Percentiles rank a stretch among this genome's conserved stretches.
phyloP scores from a whole-genome alignment of 2,113 vertebrate genomes.

The Turdus rufiventris region DNA sequence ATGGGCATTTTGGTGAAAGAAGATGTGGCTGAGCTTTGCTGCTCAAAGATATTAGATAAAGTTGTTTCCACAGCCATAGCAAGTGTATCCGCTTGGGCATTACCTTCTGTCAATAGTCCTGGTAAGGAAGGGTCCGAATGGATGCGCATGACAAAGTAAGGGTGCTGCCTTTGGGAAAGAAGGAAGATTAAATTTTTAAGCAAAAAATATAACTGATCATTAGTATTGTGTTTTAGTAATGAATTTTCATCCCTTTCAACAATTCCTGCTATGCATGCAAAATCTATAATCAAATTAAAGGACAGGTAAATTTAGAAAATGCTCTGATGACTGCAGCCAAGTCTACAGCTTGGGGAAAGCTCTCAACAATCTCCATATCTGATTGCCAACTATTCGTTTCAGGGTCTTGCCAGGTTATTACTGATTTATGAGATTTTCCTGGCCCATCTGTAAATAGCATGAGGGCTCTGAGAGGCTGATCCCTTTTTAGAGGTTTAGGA shows the following conservation, averaged over 20 bases:
- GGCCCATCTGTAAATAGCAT: background rate
- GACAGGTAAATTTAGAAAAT: background rate
- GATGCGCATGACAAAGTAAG: background rate
- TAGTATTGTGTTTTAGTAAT: background rate
- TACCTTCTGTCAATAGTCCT: background rate
- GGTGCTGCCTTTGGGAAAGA: background rate
- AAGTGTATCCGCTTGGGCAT: background rate
- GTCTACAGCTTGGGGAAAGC: background rate
- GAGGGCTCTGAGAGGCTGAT: background rate
- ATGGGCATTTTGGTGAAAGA: background rate
- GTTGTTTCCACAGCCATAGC: background rate
- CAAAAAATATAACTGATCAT: background rate
- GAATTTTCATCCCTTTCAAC: background rate
- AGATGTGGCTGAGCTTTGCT: background rate
- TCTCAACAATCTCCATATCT: background rate
- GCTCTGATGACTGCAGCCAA: background rate
- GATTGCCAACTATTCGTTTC: background rate
- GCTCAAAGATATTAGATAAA: background rate
- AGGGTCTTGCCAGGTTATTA: background rate
- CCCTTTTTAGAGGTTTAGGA: background rate
- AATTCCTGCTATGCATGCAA: background rate
- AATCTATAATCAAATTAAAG: background rate
- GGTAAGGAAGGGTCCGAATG: background rate
- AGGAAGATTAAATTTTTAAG: background rate
- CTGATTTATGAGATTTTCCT: background rate